Evolutionary conservation across 2,888 invertebrate species (phyloP), one percentile per base, ranked within the genome.

Genomic region (Yponomeuta malinellus): DNA sequence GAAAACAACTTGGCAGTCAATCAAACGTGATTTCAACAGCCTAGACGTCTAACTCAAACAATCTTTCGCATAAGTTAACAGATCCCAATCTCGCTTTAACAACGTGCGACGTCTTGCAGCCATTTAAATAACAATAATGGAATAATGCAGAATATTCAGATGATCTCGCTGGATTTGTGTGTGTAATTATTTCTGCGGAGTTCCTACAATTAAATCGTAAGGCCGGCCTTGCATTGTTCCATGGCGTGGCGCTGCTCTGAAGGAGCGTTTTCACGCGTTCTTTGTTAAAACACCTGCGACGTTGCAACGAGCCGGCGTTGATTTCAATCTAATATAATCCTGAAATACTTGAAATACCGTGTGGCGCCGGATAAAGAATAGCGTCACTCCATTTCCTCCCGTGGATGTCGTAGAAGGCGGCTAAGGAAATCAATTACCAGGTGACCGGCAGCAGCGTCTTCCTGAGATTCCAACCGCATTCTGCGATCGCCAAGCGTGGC

Each of bases 191-290:
- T 59, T 15, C 5, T 15, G 52, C 52, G 10, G 12, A 59, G 33
- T 65, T 69, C 71, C 69, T 63, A 67, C 65, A 70, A 69, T 69
- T 65, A 70, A 12, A 31, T 59, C 52, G 10, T 43, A 59, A 72
- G 71, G 73, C 2, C 73, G 76, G 71, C 85, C 84, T 85, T 85
- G 83, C 84, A 79, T 85, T 85, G 84, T 84, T 78, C 67, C 48
- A 15, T 59, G 0, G 52, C 52, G 52, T 59, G 15, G 52, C 52
- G 52, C 12, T 59, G 15, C 5, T 31, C 2, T 31, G 33, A 69
- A 59, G 69, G 33, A 59, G 31, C 63, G 23, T 23, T n/a, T 64
- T 29, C 64, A 64, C 64, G 10, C 5, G 29, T 23, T 64, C 3
- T 29, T 23, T 64, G n/a, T 64, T n/a, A 64, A 23, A 64, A 29